Evolutionary conservation across 2,888 invertebrate species (phyloP), one percentile per base, ranked within the genome.

Genomic region (Caradrina kadenii): DNA sequence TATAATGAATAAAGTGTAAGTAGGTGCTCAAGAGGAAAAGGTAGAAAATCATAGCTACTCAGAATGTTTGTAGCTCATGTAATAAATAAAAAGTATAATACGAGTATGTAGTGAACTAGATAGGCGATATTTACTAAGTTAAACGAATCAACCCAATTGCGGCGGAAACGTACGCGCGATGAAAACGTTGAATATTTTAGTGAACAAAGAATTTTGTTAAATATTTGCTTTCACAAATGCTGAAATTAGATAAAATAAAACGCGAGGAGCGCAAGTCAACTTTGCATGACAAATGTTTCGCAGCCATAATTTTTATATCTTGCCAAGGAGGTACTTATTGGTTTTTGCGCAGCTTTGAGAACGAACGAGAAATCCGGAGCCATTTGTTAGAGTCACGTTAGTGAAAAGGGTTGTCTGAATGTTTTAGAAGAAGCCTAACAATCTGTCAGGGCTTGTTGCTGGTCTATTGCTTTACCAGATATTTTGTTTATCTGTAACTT

Each of bases 71-170:
- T 69, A 73, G 63, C 61, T 74, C 63, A 69, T 55, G 53, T 70
- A 69, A 69, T 80, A 78, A 78, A 75, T 76, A 78, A 66, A 59
- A 69, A 60, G 65, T 73, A 70, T 78, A 80, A 77, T 70, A 60
- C 61, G 48, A 60, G 54, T 71, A 59, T 49, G 58, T 73, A 66
- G 60, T 70, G 69, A 70, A 76, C 63, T 69, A 79, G 72, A 70
- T 60, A 69, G 73, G 64, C 56, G 69, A 80, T 82, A 83, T 83
- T 83, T 75, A 83, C 71, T 54, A 73, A 78, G 79, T 68, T 80
- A 80, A 82, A 83, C 74, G 82, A 83, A 83, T 83, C 73, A 76
- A 72, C 73, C 71, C 82, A 79, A 82, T 82, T 82, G 79, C 63
- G 76, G 76, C 61, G 63, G 73, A 76, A 78, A 76, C 73, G 82